Evolutionary conservation across 2,797 vertebrate genomes (phyloP).

Genomic region (Chromis chromis): DNA sequence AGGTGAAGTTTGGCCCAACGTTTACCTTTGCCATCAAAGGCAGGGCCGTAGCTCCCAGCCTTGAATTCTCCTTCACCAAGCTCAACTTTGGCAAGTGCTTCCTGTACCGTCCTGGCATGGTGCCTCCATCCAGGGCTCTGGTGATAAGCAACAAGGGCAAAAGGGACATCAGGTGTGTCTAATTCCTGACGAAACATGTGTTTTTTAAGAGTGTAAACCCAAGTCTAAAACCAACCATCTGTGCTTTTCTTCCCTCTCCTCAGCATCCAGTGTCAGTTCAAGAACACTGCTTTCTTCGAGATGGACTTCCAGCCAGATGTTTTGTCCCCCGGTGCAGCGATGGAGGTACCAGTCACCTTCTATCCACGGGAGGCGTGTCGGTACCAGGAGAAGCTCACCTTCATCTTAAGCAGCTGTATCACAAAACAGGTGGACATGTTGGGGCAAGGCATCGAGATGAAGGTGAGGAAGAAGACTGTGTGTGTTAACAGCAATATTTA

Average conservation of each 20-base stretch:
- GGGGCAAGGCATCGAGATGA: constrained; percentile 89
- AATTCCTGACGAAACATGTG: neutral
- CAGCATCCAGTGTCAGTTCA: constrained; percentile 88
- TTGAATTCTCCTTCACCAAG: constrained; percentile 90
- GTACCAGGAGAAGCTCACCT: constrained; percentile 86
- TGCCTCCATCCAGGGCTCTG: constrained; percentile 77
- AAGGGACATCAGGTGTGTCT: constrained; percentile 75
- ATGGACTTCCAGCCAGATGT: constrained; percentile 78
- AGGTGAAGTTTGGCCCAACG: constrained; percentile 87
- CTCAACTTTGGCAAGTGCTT: constrained; percentile 90
- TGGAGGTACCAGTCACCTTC: constrained; percentile 87
- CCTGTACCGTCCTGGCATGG: constrained; percentile 84
- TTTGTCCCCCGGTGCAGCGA: constrained; percentile 79
- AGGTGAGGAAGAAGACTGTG: constrained; percentile 77
- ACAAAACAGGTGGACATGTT: constrained; percentile 84
- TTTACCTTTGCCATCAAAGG: constrained; percentile 83
- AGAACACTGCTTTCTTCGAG: constrained; percentile 81
- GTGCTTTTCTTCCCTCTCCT: neutral
- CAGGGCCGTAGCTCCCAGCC: constrained; percentile 72
- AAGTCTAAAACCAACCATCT: neutral
- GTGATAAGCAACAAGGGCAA: constrained; percentile 86
- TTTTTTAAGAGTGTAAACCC: neutral
- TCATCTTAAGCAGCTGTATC: constrained; percentile 86
- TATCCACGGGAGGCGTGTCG: constrained; percentile 82
- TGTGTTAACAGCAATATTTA: neutral